Percentiles rank a stretch among this genome's conserved stretches.
phyloP scores from a whole-genome alignment of 2,888 invertebrate genomes.

The Caenorhabditis wallacei region DNA sequence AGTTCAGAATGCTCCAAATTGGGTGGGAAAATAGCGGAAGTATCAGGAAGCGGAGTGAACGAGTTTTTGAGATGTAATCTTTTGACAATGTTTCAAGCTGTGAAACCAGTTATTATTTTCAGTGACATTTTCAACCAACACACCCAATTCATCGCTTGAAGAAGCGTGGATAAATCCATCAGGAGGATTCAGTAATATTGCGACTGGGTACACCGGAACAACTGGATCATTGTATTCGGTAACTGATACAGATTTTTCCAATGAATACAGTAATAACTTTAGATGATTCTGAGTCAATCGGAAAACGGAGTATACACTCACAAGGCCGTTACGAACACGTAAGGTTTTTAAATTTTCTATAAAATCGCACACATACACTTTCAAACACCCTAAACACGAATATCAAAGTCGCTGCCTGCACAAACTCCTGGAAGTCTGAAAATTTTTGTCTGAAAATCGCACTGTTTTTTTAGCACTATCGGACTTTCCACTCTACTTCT shows the following conservation, averaged over 20 bases:
- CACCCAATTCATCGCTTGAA: background rate
- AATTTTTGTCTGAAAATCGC: too few species aligned
- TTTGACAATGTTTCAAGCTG: too few species aligned
- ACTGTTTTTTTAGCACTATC: too few species aligned
- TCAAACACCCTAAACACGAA: too few species aligned
- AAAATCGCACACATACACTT: too few species aligned
- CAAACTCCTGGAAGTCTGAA: too few species aligned
- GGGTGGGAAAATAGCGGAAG: conserved; percentile 16
- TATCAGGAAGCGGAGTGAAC: conserved; percentile 6
- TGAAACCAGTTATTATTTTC: too few species aligned
- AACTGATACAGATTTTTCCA: background rate
- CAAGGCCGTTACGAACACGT: too few species aligned
- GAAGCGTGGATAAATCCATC: conserved; percentile 28
- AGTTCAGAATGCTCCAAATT: conserved; percentile 5
- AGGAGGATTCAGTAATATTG: conserved; percentile 5
- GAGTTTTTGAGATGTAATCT: conserved; percentile 37
- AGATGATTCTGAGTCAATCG: conserved; percentile 16
- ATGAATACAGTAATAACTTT: background rate
- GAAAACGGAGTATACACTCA: background rate
- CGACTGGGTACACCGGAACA: background rate
- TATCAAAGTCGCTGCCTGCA: too few species aligned
- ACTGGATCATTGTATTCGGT: conserved; percentile 5
- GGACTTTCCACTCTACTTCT: too few species aligned
- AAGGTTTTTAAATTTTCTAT: too few species aligned
- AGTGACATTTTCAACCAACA: conserved; percentile 28